Conservation (phyloP, 2,888 invertebrate species). For the Drosophila hamatofila region DNA sequence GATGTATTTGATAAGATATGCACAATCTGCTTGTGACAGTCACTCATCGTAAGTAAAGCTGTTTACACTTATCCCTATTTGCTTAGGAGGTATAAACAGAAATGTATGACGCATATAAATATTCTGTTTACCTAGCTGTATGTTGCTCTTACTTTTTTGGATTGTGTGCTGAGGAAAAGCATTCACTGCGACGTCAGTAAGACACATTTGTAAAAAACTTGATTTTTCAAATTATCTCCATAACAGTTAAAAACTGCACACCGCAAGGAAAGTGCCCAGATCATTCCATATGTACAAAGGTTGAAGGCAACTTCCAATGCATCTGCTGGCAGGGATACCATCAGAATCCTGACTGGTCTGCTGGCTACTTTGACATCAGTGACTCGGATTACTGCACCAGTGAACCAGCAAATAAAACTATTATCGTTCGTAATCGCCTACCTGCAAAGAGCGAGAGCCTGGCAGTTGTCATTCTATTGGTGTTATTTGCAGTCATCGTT, state of each 20-base stretch:
- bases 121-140: slow-evolving; percentile 34
- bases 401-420: slow-evolving; percentile 21
- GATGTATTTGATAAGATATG: slow-evolving; percentile 42
- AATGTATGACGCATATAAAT: slow-evolving; percentile 48
- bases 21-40: slow-evolving; percentile 22
- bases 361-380: neutral
- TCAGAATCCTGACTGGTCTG: slow-evolving; percentile 54
- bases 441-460: slow-evolving; percentile 48
- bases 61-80: slow-evolving; percentile 20
- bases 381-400: slow-evolving; percentile 35
- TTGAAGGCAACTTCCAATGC: slow-evolving; percentile 31
- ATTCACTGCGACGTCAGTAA: slow-evolving; percentile 33
- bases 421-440: slow-evolving; percentile 31
- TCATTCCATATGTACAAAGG: slow-evolving; percentile 44
- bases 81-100: slow-evolving; percentile 12
- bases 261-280: slow-evolving; percentile 38
- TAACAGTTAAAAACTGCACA: slow-evolving; percentile 45
- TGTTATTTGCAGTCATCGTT: slow-evolving; percentile 53
- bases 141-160: slow-evolving; percentile 25
- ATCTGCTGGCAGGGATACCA: slow-evolving; percentile 59
- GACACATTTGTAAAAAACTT: neutral
- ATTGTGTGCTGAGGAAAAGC: slow-evolving; percentile 8
- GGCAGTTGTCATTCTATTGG: slow-evolving; percentile 50
- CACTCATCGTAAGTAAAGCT: slow-evolving; percentile 13
- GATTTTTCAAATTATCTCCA: neutral